Percentiles rank a stretch among this genome's conserved stretches.
Evolutionary conservation across 2,797 vertebrate genomes (phyloP).

Genomic region (Microcaecilia unicolor): DNA sequence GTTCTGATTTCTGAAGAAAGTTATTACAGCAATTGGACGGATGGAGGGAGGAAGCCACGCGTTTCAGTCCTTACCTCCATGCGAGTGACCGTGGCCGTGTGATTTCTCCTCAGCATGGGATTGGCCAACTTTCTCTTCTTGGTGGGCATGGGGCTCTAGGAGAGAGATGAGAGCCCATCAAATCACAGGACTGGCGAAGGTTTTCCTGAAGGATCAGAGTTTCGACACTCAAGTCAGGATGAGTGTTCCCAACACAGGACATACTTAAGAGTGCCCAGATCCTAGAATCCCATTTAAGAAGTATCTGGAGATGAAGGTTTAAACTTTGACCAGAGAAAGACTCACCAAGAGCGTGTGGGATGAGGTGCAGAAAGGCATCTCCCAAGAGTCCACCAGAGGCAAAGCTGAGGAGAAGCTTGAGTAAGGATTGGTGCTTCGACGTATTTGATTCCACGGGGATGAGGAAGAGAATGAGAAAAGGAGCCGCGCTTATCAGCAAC

Average conservation of each 20-base stretch:
- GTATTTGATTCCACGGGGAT: constrained; percentile 88
- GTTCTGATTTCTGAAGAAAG: neutral
- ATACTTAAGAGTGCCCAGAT: too few relatives aligned
- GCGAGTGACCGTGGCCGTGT: constrained; percentile 70
- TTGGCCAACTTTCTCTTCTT: constrained; percentile 37
- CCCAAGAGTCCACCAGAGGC: constrained; percentile 84
- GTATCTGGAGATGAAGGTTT: too few relatives aligned
- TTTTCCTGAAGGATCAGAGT: too few relatives aligned
- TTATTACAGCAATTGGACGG: neutral
- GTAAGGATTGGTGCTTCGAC: constrained; percentile 76
- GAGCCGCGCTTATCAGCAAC: constrained; percentile 82
- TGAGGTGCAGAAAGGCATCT: constrained; percentile 90
- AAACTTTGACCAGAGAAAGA: too few relatives aligned
- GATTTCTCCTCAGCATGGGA: constrained; percentile 30
- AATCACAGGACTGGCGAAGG: neutral
- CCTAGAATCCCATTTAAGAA: too few relatives aligned
- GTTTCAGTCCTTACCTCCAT: constrained; percentile 41
- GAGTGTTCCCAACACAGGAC: neutral
- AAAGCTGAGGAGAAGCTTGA: constrained; percentile 84
- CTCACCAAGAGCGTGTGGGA: constrained; percentile 82
- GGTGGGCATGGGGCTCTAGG: constrained; percentile 73
- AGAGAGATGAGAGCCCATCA: neutral
- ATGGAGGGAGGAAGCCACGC: neutral
- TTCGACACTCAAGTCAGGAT: too few relatives aligned
- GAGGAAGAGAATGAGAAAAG: constrained; percentile 84